Evolutionary conservation across 2,113 vertebrate species (phyloP), one percentile per base, ranked within the genome.

Genomic region (Chamaetylas fuelleborni): DNA sequence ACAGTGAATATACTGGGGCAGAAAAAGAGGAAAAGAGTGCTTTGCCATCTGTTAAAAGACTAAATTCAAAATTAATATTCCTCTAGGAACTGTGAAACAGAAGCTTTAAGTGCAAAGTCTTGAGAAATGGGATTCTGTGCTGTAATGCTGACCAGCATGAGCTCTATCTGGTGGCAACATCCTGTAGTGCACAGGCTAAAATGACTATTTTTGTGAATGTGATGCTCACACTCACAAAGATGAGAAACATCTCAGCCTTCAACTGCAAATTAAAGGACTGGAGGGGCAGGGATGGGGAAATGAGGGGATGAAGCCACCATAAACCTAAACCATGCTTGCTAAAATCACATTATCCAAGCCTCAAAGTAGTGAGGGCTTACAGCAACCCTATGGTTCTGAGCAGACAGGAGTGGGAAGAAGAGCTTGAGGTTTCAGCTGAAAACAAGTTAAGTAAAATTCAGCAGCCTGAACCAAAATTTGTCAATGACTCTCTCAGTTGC

Each of bases 161-260:
- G 84, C 94, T 94, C 94, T 91, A 87, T 20, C 95, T 96, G 93
- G 19, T 94, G 90, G 92, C 60, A 77, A 14, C 66, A 87, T 16
- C 8, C 70, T 64, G 94, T 31, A 97, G 36, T 86, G 72, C 92
- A 96, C 72, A 51, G 26, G 15, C 56, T 51, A 14, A 19, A 57
- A 73, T 3, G 2, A 12, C 1, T 8, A 2, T 48, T 64, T 60
- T 8, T 50, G 19, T 70, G 57, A 43, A 20, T 2, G 2, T 7
- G 14, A 56, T 43, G 51, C 9, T 86, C 56, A 36, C 22, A 5
- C 2, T 15, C 38, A 29, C 43, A 14, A 20, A 58, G 56, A 62
- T 5, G 34, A 71, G 58, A 51, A 71, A 66, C 24, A 61, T 2
- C 33, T 14, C 66, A 10, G 28, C 4, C 33, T 22, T 86, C 36